Evolutionary conservation across 1,140 invertebrate genomes (phyloP).

Genomic region (Brachystomella parvula): DNA sequence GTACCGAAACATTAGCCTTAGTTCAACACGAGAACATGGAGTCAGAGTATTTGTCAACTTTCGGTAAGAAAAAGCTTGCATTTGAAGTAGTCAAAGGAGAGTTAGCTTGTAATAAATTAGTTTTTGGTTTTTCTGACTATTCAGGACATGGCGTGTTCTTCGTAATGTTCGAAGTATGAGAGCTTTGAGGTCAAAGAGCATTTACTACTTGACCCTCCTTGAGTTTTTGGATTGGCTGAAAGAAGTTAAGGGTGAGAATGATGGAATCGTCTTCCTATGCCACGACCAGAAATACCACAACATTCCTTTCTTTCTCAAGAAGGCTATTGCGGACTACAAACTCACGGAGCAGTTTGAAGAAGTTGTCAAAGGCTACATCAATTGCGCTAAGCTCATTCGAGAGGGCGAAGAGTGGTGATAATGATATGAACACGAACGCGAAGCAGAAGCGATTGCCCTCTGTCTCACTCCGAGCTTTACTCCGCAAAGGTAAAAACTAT

Average conservation of each 20-base stretch:
- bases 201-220: conserved; percentile 64
- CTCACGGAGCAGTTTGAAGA: conserved; percentile 61
- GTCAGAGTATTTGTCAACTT: conserved; percentile 67
- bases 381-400: conserved; percentile 62
- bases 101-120: not conserved
- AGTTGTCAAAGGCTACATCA: conserved; percentile 69
- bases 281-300: conserved; percentile 61
- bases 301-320: conserved; percentile 65
- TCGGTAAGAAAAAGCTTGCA: conserved; percentile 40
- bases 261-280: conserved; percentile 66
- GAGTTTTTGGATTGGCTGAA: conserved; percentile 72
- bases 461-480: conserved; percentile 57
- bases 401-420: conserved; percentile 50
- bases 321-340: conserved; percentile 64
- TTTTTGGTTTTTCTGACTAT: conserved; percentile 11
- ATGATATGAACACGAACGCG: not conserved
- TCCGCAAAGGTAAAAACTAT: conserved; percentile 40
- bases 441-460: conserved; percentile 43
- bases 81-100: not conserved
- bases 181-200: conserved; percentile 72
- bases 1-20: conserved; percentile 62
- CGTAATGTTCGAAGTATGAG: conserved; percentile 68
- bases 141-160: conserved; percentile 57
- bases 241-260: conserved; percentile 44
- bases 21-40: conserved; percentile 60